Percentiles rank a stretch among this genome's conserved stretches.
Conservation (phyloP, 2,888 invertebrate species). For the Dione vanillae region DNA sequence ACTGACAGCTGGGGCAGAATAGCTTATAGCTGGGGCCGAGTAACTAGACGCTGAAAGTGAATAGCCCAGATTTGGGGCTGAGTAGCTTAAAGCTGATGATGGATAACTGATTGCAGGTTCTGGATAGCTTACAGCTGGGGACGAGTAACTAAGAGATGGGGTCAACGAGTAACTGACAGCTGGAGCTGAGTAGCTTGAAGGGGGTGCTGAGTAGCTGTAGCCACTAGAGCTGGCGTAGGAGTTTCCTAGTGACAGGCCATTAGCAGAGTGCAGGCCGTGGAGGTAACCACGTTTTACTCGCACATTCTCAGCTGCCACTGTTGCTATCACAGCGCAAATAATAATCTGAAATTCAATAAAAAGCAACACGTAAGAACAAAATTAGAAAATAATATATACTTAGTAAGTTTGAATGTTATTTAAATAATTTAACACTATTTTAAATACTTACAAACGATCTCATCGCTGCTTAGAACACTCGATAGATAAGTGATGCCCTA, state of each 20-base stretch:
- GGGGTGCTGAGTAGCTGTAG: slow-evolving; percentile 36
- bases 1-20: slow-evolving; percentile 34
- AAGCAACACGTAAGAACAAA: background rate
- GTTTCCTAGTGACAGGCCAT: slow-evolving; percentile 26
- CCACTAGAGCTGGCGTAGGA: slow-evolving; percentile 34
- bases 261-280: slow-evolving; percentile 46
- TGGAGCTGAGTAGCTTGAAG: slow-evolving; percentile 44
- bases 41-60: slow-evolving; percentile 40
- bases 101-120: slow-evolving; percentile 33
- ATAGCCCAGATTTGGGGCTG: slow-evolving; percentile 32
- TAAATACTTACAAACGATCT: slow-evolving; percentile 61
- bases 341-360: slow-evolving; percentile 42
- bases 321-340: slow-evolving; percentile 52
- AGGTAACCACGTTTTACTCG: slow-evolving; percentile 61
- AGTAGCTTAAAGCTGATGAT: background rate
- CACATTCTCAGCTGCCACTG: slow-evolving; percentile 51
- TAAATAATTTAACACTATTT: too few relatives aligned
- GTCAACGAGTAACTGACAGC: slow-evolving; percentile 35
- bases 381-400: too few relatives aligned
- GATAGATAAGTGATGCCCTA: slow-evolving; percentile 38
- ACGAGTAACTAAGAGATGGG: slow-evolving; percentile 32
- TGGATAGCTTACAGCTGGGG: slow-evolving; percentile 34
- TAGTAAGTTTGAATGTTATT: too few relatives aligned
- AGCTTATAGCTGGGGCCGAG: slow-evolving; percentile 38
- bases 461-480: slow-evolving; percentile 51